Percentiles rank a stretch among this genome's conserved stretches.
These are phyloP conservation scores for Mesoligia furuncula DNA, from an alignment of 2,888 invertebrate species.

Conservation along the genomic window DNA sequence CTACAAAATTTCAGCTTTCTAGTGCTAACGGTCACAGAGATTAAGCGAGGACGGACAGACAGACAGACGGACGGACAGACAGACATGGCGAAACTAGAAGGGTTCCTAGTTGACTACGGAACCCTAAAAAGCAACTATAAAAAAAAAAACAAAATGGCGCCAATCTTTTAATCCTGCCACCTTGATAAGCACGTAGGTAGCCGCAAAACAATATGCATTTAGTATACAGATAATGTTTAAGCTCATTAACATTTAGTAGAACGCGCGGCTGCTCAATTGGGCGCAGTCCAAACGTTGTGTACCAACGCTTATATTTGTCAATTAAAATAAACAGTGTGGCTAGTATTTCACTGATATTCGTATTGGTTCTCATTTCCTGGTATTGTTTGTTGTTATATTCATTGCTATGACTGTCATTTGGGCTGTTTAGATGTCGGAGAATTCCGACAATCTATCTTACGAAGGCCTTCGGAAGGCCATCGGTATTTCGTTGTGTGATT, in stretches of 20 bases:
- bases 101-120: too few species aligned
- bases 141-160: background rate
- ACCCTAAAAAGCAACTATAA: too few species aligned
- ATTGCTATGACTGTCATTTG: background rate
- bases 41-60: too few species aligned
- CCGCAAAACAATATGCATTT: constrained; percentile 46
- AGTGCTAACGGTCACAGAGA: too few species aligned
- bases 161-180: constrained; percentile 20
- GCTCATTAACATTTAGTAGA: constrained; percentile 58
- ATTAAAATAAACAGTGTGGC: constrained; percentile 55
- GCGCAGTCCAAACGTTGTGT: constrained; percentile 48
- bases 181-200: constrained; percentile 1
- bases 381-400: constrained; percentile 17
- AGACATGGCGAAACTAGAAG: too few species aligned
- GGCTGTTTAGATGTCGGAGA: background rate
- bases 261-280: constrained; percentile 49
- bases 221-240: constrained; percentile 43
- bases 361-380: constrained; percentile 27
- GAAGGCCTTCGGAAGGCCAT: background rate
- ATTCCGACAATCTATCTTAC: background rate
- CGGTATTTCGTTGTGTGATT: background rate
- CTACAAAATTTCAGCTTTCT: too few species aligned
- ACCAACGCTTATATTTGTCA: constrained; percentile 56
- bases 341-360: constrained; percentile 35
- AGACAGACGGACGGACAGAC: too few species aligned